These are phyloP conservation scores for Gymnoscopelus braueri DNA, from an alignment of 2,797 vertebrate genomes.

Conservation along the genomic window DNA sequence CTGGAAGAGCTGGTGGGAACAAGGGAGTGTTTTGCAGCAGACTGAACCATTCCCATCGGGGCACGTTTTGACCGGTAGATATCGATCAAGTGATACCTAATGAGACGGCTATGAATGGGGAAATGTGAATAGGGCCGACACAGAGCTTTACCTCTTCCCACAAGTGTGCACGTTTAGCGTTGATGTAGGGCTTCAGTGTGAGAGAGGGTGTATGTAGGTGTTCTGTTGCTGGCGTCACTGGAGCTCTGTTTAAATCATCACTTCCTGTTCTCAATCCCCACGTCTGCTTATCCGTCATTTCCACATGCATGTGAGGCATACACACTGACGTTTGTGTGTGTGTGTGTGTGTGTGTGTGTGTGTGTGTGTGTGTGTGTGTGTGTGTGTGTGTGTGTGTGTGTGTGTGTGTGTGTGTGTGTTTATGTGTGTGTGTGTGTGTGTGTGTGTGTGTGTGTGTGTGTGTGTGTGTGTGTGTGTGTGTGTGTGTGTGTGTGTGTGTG, in stretches of 20 bases:
- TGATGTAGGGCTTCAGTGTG: slow-evolving; percentile 31
- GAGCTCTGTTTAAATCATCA: slow-evolving; percentile 77
- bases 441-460: slow-evolving; percentile 14
- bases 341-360: slow-evolving; percentile 29
- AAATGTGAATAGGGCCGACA: neutral
- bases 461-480: slow-evolving; percentile 10
- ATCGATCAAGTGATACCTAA: slow-evolving; percentile 14
- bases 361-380: neutral
- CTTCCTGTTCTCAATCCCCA: slow-evolving; percentile 79
- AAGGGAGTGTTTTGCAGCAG: neutral
- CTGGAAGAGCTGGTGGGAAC: neutral
- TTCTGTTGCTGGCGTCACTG: slow-evolving; percentile 66
- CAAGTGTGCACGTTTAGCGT: neutral
- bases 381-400: slow-evolving; percentile 8
- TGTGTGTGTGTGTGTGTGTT: slow-evolving; percentile 24
- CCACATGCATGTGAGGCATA: slow-evolving; percentile 9
- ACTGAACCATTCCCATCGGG: neutral
- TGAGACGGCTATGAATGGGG: slow-evolving; percentile 32
- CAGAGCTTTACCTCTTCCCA: slow-evolving; percentile 8
- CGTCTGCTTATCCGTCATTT: slow-evolving; percentile 78
- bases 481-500: slow-evolving; percentile 26
- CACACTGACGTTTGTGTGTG: slow-evolving; percentile 14
- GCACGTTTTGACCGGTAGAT: neutral
- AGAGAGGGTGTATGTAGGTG: slow-evolving; percentile 12
- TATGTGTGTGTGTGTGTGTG: slow-evolving; percentile 34